Base-by-base conservation (phyloP, 2,888 invertebrate genomes). In the Choreutis nemorana region DNA sequence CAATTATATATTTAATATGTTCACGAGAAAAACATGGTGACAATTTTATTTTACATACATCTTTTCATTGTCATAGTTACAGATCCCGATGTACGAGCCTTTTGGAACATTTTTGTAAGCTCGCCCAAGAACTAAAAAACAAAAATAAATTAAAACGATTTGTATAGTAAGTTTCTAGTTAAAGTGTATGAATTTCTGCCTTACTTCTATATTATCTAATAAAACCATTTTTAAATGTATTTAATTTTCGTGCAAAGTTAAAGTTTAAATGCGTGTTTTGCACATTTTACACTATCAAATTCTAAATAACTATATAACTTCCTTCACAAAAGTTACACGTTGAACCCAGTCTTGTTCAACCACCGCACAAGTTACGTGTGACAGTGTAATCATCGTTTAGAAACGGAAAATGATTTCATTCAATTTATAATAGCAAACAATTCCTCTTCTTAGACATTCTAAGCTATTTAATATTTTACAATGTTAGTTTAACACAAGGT, bases 11-110 rank as follows among this genome's bases (percentile, higher is more conserved):
- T 8, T n/a, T n/a, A n/a, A n/a, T n/a, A n/a, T n/a, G n/a, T n/a
- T n/a, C n/a, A n/a, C 16, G 3, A 18, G 22, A 18, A 8, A 22
- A 20, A n/a, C n/a, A n/a, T n/a, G n/a, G n/a, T n/a, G n/a, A n/a
- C n/a, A n/a, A n/a, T n/a, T n/a, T n/a, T n/a, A n/a, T 11, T 23
- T 11, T 44, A 85, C 91, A 87, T 84, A 94, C 94, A 97, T 83
- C 92, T 84, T 80, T 97, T 97, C 84, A 97, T 94, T 23, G 94
- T 93, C 65, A 97, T 85, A 21, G 86, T 86, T 27, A 97, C 89
- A 25, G 92, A 87, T 28, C 94, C 93, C 39, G 84, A 81, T 32
- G 73, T 57, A 48, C 90, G 87, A n/a, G 93, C 87, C 55, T 88
- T 90, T 66, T 90, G 90, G 55, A 96, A 97, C 52, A 97, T 71